phyloP scores from a whole-genome alignment of 2,888 invertebrate species.

The Venusia cambrica region DNA sequence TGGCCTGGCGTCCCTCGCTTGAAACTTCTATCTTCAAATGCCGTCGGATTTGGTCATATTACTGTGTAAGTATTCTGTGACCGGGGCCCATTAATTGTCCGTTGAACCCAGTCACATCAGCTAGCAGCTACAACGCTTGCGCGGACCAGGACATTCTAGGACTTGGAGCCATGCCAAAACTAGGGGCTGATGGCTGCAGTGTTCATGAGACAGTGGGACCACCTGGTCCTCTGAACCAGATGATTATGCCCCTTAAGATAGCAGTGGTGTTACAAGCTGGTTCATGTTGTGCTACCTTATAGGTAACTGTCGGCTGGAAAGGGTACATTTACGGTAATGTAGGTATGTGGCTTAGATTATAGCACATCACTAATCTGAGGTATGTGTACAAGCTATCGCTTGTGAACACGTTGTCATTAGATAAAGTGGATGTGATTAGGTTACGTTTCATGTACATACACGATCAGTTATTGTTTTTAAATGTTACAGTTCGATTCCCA shows the following conservation, averaged over 20 bases:
- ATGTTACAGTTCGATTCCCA: no score
- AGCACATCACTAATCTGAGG: no score
- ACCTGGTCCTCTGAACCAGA: not conserved
- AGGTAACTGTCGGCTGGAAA: no score
- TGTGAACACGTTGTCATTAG: no score
- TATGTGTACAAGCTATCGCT: no score
- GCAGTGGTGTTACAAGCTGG: not conserved
- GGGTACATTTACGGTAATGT: no score
- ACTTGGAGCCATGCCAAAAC: constrained; percentile 10
- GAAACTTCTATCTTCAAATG: constrained; percentile 1
- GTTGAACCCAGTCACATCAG: constrained; percentile 3
- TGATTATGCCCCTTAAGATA: not conserved
- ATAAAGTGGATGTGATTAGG: no score
- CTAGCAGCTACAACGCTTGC: constrained; percentile 16
- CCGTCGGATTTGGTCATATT: not conserved
- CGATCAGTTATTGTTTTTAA: no score
- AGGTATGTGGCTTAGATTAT: no score
- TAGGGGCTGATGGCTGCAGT: not conserved
- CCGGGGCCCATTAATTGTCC: constrained; percentile 3
- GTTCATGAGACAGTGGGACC: not conserved
- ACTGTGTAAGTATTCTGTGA: constrained; percentile 3
- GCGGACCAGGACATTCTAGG: not conserved
- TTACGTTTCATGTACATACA: no score
- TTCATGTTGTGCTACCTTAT: no score
- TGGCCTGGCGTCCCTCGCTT: no score